phyloP scores from a whole-genome alignment of 2,797 vertebrate genomes.

The Odontamblyopus lacepedii region DNA sequence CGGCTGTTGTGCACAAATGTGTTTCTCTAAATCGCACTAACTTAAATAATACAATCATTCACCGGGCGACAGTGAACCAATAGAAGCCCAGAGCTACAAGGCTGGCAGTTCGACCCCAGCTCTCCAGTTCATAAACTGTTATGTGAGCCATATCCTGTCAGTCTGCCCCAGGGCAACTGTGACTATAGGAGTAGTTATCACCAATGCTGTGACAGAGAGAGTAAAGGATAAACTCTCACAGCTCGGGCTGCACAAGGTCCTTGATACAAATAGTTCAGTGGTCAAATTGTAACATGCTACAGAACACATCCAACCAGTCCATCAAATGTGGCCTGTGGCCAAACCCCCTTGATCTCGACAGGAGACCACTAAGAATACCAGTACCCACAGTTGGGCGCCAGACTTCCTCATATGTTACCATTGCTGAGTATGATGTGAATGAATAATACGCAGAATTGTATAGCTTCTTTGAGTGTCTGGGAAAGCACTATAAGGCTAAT shows the following conservation, averaged over 20 bases:
- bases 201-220: not conserved
- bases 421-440: no score
- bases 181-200: not conserved
- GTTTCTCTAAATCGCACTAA: conserved; percentile 12
- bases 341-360: no score
- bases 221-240: not conserved
- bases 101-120: not conserved
- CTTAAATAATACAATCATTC: conserved; percentile 43
- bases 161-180: conserved; percentile 11
- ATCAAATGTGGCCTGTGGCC: not conserved
- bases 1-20: conserved; percentile 37
- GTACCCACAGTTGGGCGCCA: no score
- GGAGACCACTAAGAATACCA: no score
- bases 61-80: not conserved
- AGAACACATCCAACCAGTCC: not conserved
- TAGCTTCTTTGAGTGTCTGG: no score
- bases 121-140: not conserved
- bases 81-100: not conserved
- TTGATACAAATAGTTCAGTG: not conserved
- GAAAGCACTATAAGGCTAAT: no score
- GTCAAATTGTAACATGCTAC: not conserved
- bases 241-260: not conserved
- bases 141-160: not conserved
- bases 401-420: no score
- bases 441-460: no score